A percentile compares a stretch with the other conserved stretches of the same genome.
Conservation (phyloP, 2,888 invertebrate species). For the Pegoplata infirma region DNA sequence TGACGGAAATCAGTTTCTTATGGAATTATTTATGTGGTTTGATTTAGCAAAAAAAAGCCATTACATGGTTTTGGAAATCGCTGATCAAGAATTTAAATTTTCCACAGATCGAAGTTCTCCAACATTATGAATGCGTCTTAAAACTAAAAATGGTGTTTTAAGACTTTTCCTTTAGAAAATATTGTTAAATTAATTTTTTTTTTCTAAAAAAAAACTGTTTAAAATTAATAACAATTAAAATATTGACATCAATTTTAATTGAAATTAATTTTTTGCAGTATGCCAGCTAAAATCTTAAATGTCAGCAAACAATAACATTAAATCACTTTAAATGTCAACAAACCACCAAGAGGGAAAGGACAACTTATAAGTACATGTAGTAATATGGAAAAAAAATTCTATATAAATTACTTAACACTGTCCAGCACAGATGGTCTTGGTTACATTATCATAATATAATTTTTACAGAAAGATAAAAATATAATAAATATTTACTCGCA, state of each 20-base stretch:
- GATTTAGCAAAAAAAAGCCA: too few relatives aligned
- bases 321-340: constrained; percentile 76
- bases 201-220: not conserved
- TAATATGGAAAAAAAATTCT: not conserved
- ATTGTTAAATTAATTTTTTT: too few relatives aligned
- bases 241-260: constrained; percentile 52
- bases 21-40: too few relatives aligned
- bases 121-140: too few relatives aligned
- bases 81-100: too few relatives aligned
- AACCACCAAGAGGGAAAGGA: constrained; percentile 48
- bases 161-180: too few relatives aligned
- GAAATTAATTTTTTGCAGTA: constrained; percentile 30
- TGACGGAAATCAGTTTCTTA: too few relatives aligned
- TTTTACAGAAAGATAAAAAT: constrained; percentile 29
- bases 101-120: too few relatives aligned
- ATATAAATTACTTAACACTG: constrained; percentile 47
- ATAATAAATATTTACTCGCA: constrained; percentile 54
- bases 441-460: constrained; percentile 71
- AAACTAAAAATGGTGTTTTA: too few relatives aligned
- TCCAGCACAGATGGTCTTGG: constrained; percentile 71
- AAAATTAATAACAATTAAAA: constrained; percentile 18
- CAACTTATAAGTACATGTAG: not conserved
- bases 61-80: too few relatives aligned
- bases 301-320: constrained; percentile 73
- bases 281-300: constrained; percentile 49